Conservation (phyloP, 2,113 vertebrate species). For the Todiramphus chloris region DNA sequence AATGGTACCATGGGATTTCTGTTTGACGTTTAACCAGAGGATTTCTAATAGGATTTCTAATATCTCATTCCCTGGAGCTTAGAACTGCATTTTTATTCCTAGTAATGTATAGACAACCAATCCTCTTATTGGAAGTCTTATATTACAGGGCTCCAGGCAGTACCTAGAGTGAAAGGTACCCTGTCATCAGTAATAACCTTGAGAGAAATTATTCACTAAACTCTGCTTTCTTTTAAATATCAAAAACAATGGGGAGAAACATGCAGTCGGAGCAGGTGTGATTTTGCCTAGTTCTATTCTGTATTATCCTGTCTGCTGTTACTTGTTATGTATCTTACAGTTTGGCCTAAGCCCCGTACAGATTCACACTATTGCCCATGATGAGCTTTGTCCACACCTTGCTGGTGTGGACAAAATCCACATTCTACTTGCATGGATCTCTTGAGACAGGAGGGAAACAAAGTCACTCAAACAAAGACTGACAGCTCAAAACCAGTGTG, state of each 20-base stretch:
- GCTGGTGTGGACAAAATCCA: background rate
- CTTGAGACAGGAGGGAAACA: background rate
- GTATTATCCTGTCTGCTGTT: background rate
- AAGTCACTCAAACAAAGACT: background rate
- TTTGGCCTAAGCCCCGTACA: fast-evolving
- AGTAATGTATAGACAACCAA: background rate
- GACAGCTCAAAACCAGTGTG: background rate
- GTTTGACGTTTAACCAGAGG: background rate
- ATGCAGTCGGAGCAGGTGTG: background rate
- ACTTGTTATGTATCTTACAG: background rate
- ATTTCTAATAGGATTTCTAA: background rate
- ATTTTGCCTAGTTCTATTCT: background rate
- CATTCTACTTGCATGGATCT: background rate
- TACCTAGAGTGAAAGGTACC: background rate
- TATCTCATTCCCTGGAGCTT: background rate
- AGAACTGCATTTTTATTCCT: background rate
- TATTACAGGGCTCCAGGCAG: background rate
- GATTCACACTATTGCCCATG: too few relatives aligned
- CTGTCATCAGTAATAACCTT: background rate
- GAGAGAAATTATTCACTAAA: background rate
- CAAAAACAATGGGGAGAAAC: background rate
- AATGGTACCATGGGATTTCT: background rate
- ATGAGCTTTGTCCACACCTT: background rate
- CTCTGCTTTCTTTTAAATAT: background rate
- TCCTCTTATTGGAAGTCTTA: background rate